A percentile compares a stretch with the other conserved stretches of the same genome.
phyloP scores from a whole-genome alignment of 37 sponge, comb jelly and placozoan genomes.

The Petrosia ficiformis region DNA sequence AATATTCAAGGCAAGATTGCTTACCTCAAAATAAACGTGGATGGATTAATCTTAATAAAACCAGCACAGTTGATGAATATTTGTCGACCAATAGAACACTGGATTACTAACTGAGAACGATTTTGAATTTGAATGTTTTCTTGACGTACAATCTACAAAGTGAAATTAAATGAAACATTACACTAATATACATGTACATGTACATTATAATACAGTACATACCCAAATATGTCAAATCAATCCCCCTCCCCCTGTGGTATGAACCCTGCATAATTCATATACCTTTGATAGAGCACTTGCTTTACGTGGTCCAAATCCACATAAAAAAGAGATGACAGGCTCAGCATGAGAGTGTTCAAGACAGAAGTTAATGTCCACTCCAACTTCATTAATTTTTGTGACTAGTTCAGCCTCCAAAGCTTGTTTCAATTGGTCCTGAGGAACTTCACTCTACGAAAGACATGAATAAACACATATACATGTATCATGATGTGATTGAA shows the following conservation, averaged over 20 bases:
- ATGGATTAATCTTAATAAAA: constrained; percentile 81
- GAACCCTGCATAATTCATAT: constrained; percentile 15
- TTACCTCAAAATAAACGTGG: constrained; percentile 63
- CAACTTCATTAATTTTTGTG: constrained; percentile 76
- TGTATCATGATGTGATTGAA: no score
- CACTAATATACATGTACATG: not conserved
- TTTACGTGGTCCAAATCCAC: constrained; percentile 96
- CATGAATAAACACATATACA: not conserved
- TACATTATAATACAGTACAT: not conserved
- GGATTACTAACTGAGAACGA: constrained; percentile 87
- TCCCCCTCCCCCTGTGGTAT: constrained; percentile 81
- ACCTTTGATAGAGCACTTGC: constrained; percentile 87
- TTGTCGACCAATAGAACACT: constrained; percentile 83
- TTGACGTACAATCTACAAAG: constrained; percentile 74
- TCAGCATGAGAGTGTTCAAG: constrained; percentile 74
- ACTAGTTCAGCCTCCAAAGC: constrained; percentile 76
- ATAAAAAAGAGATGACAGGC: constrained; percentile 71
- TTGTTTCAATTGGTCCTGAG: constrained; percentile 52
- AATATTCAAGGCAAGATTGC: not conserved
- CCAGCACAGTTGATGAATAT: constrained; percentile 96
- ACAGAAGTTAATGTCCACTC: constrained; percentile 87
- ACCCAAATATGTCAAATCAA: not conserved
- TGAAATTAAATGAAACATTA: not conserved
- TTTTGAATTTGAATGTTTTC: constrained; percentile 79
- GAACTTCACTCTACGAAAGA: constrained; percentile 19